phyloP scores from a whole-genome alignment of 2,888 invertebrate genomes.

The Agriopis aurantiaria region DNA sequence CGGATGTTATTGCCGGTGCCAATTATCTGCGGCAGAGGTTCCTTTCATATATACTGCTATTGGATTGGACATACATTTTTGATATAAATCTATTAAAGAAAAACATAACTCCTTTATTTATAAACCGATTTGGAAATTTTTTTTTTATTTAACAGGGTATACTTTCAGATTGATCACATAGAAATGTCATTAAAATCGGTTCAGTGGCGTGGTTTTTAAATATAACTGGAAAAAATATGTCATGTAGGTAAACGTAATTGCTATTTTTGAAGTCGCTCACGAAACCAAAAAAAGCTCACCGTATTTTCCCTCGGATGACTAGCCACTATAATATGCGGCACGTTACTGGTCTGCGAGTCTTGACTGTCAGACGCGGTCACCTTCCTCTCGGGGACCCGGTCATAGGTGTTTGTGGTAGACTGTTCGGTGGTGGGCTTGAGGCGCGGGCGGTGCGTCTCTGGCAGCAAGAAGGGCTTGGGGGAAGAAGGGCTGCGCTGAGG shows the following conservation, averaged over 20 bases:
- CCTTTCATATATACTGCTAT: too few species aligned
- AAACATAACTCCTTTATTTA: too few species aligned
- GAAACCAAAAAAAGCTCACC: constrained; percentile 53
- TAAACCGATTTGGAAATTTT: too few species aligned
- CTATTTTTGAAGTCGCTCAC: too few species aligned
- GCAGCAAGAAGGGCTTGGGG: constrained; percentile 59
- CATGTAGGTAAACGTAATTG: too few species aligned
- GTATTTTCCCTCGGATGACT: constrained; percentile 94
- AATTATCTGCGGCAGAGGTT: constrained; percentile 66
- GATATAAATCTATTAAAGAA: too few species aligned
- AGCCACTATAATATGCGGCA: constrained; percentile 87
- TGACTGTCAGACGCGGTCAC: constrained; percentile 70
- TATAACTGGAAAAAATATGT: too few species aligned
- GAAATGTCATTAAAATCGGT: too few species aligned
- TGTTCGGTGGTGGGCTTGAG: constrained; percentile 67
- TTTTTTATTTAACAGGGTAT: too few species aligned
- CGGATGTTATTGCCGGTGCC: constrained; percentile 85
- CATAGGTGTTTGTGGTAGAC: constrained; percentile 75
- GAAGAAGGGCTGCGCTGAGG: constrained; percentile 60
- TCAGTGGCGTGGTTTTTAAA: too few species aligned
- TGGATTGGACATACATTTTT: too few species aligned
- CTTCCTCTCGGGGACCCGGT: constrained; percentile 71
- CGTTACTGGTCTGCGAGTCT: constrained; percentile 76
- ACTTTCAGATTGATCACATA: too few species aligned
- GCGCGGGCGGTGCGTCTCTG: constrained; percentile 53